Conservation (phyloP, 2,797 vertebrate species). For the Melanotaenia pygmaea region DNA sequence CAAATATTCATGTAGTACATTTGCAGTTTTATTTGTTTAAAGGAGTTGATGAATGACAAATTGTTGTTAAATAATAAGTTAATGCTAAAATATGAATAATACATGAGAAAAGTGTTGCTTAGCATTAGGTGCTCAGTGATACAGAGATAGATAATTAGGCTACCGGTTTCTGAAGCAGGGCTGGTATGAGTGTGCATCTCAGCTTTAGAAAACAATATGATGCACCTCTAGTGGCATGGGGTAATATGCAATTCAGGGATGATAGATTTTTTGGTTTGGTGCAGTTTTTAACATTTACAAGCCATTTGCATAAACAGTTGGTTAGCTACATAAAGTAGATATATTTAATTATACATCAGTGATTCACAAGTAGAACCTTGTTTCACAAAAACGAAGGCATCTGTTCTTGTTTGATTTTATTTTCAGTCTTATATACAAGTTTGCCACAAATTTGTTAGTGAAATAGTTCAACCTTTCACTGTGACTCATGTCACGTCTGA, state of each 20-base stretch:
- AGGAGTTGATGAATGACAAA: not conserved
- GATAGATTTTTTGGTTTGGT: not conserved
- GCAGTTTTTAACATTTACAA: not conserved
- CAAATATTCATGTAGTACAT: not conserved
- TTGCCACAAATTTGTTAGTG: not conserved
- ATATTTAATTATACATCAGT: too few species aligned
- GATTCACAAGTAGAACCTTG: too few species aligned
- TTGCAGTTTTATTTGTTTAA: not conserved
- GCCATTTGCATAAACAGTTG: not conserved
- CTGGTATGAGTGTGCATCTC: not conserved
- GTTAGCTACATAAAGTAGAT: too few species aligned
- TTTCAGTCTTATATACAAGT: not conserved
- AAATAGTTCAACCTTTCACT: not conserved
- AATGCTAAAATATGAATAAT: not conserved
- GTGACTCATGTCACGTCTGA: not conserved
- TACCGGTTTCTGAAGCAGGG: not conserved
- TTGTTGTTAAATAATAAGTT: not conserved
- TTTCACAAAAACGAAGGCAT: not conserved
- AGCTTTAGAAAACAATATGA: not conserved
- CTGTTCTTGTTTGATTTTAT: not conserved
- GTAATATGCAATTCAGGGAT: not conserved
- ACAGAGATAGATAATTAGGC: not conserved
- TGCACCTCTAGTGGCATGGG: not conserved
- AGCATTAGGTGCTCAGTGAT: not conserved
- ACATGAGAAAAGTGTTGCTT: not conserved